Evolutionary conservation across 1,140 invertebrate genomes (phyloP).

Genomic region (Nebria ingens): DNA sequence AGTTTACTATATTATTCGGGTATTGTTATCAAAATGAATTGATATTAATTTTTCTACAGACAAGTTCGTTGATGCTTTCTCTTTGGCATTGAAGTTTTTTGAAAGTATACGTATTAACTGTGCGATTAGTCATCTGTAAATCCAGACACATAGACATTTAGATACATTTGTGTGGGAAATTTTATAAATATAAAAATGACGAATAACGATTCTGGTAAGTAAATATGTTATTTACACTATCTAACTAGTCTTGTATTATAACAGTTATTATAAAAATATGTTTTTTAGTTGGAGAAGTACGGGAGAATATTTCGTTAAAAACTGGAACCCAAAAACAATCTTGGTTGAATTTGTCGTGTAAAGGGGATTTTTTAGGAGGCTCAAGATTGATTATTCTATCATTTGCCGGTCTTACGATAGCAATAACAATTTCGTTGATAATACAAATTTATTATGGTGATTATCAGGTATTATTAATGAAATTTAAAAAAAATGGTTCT

Average conservation of each 20-base stretch:
- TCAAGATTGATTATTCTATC: slow-evolving; percentile 37
- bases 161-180: no score
- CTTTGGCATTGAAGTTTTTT: no score
- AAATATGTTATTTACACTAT: background rate
- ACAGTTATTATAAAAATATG: slow-evolving; percentile 6
- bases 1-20: no score
- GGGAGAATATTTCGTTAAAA: slow-evolving; percentile 44
- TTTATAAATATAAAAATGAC: background rate
- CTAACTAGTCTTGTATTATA: background rate
- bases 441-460: slow-evolving; percentile 56
- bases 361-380: slow-evolving; percentile 30
- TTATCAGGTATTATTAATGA: slow-evolving; percentile 41
- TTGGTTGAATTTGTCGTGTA: slow-evolving; percentile 19
- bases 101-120: no score
- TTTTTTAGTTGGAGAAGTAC: slow-evolving; percentile 28
- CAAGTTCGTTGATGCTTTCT: no score
- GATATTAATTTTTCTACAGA: no score
- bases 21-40: no score
- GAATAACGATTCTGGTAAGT: background rate
- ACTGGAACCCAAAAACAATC: slow-evolving; percentile 23
- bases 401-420: slow-evolving; percentile 44
- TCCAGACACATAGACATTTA: no score
- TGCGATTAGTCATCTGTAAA: no score
- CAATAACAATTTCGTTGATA: slow-evolving; percentile 54
- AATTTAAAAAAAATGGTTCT: slow-evolving; percentile 6